These are phyloP conservation scores for Ceyx cyanopectus DNA, from an alignment of 2,113 vertebrate species.

Conservation along the genomic window DNA sequence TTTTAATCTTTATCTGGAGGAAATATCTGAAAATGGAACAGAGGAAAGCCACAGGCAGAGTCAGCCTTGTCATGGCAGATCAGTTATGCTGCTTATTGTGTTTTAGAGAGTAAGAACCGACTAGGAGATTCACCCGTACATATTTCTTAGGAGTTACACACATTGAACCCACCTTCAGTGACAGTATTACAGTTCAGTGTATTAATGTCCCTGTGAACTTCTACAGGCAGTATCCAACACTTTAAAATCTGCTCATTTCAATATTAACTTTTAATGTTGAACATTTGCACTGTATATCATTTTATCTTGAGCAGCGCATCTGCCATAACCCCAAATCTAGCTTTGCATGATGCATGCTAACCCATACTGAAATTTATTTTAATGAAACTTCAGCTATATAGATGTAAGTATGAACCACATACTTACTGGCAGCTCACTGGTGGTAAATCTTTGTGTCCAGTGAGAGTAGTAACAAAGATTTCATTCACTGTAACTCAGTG, in stretches of 20 bases:
- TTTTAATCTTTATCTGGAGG: background rate
- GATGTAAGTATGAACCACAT: background rate
- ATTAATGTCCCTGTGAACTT: accelerated
- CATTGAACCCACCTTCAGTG: background rate
- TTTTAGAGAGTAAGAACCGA: background rate
- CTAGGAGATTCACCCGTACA: background rate
- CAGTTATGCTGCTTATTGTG: background rate
- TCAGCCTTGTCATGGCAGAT: background rate
- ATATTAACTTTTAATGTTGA: background rate
- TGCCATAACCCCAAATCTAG: background rate
- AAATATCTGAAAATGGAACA: background rate
- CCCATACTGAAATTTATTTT: background rate
- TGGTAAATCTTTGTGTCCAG: background rate
- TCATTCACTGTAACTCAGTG: accelerated
- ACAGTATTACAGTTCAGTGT: accelerated
- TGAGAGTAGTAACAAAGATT: background rate
- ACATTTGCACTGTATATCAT: too few species aligned
- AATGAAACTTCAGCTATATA: background rate
- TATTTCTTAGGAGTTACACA: background rate
- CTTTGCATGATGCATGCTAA: background rate
- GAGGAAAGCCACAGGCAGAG: background rate
- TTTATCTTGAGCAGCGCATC: background rate
- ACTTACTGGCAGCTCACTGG: background rate
- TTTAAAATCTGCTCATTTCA: background rate
- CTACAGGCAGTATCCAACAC: background rate